These are phyloP conservation scores for cat (Felis catus) DNA, from an alignment of 2,113 vertebrate species.

Conservation along the genomic window F.catus_Fca126_mat1.0 CM031415.1:125734501-125735000, in stretches of 20 bases:
- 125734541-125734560: background rate
- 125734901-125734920: background rate
- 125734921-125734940: too few species aligned
- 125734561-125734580: background rate
- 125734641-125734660: background rate
- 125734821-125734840: background rate
- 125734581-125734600: background rate
- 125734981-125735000: background rate
- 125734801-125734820: background rate
- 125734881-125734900: background rate
- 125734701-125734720: background rate
- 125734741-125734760: background rate
- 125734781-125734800: background rate
- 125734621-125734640: background rate
- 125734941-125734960: background rate
- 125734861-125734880: background rate
- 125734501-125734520: background rate
- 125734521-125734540: background rate
- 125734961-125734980: background rate
- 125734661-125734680: background rate
- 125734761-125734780: background rate
- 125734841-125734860: background rate
- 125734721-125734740: background rate
- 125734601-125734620: background rate
- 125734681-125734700: background rate